phyloP scores from a whole-genome alignment of 2,888 invertebrate genomes.

The Pristionchus fissidentatus region DNA sequence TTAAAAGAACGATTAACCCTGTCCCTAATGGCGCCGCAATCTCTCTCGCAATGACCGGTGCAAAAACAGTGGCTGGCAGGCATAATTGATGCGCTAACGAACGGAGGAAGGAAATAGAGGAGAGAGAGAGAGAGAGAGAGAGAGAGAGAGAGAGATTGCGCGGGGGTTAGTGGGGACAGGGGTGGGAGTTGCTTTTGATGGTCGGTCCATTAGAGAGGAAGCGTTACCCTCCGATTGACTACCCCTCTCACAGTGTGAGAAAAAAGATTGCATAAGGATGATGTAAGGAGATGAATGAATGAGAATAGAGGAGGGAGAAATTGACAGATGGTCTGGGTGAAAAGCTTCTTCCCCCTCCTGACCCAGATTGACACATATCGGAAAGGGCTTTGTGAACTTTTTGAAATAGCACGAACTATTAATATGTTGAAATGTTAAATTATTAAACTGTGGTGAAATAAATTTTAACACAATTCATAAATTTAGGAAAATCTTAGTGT shows the following conservation, averaged over 20 bases:
- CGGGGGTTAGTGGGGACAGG: neutral
- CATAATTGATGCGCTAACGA: constrained; percentile 27
- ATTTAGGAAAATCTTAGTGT: no score
- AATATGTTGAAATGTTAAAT: no score
- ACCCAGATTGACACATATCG: no score
- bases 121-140: constrained; percentile 58
- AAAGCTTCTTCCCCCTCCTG: no score
- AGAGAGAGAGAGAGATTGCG: neutral
- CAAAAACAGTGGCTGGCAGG: constrained; percentile 25
- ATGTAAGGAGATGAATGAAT: neutral
- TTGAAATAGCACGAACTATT: no score
- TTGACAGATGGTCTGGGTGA: neutral
- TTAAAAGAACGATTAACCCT: neutral
- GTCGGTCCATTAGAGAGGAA: neutral
- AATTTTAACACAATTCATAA: no score
- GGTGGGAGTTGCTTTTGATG: constrained; percentile 15
- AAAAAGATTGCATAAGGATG: neutral
- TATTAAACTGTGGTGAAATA: no score
- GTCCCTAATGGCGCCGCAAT: neutral
- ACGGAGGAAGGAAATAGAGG: constrained; percentile 22
- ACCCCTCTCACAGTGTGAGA: neutral
- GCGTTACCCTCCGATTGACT: neutral
- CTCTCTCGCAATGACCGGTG: neutral
- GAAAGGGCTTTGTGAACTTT: no score
- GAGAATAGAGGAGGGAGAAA: neutral